Conservation (phyloP, 1,140 invertebrate genomes). For the Drosophila oshimai region DNA sequence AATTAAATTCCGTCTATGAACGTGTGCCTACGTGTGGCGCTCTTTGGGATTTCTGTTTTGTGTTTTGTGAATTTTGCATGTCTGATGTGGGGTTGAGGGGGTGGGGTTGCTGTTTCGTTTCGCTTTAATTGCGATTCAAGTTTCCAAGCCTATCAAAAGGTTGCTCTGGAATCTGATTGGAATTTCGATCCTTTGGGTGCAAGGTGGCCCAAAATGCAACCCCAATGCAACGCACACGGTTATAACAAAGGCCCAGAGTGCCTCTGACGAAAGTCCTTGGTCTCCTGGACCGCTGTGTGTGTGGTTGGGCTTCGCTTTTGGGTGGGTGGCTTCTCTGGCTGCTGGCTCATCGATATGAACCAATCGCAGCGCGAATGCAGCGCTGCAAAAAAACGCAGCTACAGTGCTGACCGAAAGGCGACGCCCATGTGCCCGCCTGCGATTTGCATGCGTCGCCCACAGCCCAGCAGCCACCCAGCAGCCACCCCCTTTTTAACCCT, state of each 20-base stretch:
- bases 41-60: constrained; percentile 1
- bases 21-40: constrained; percentile 45
- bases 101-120: neutral
- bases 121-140: constrained; percentile 20
- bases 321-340: neutral
- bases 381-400: constrained; percentile 73
- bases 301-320: neutral
- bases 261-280: constrained; percentile 8
- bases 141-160: constrained; percentile 8
- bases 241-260: constrained; percentile 31
- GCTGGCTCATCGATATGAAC: constrained; percentile 60
- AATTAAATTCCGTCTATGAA: constrained; percentile 75
- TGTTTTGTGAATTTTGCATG: constrained; percentile 44
- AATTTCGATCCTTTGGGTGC: too few species aligned
- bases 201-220: constrained; percentile 22
- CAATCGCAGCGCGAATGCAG: constrained; percentile 74
- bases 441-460: constrained; percentile 73
- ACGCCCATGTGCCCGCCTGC: constrained; percentile 54
- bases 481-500: constrained; percentile 1
- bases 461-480: neutral
- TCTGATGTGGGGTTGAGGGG: constrained; percentile 29
- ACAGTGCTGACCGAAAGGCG: constrained; percentile 55
- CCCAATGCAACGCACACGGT: constrained; percentile 32
- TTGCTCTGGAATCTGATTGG: constrained; percentile 1
- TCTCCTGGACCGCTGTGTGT: neutral